These are phyloP conservation scores for Phaedon cochleariae DNA, from an alignment of 2,888 invertebrate genomes.

Conservation along the genomic window DNA sequence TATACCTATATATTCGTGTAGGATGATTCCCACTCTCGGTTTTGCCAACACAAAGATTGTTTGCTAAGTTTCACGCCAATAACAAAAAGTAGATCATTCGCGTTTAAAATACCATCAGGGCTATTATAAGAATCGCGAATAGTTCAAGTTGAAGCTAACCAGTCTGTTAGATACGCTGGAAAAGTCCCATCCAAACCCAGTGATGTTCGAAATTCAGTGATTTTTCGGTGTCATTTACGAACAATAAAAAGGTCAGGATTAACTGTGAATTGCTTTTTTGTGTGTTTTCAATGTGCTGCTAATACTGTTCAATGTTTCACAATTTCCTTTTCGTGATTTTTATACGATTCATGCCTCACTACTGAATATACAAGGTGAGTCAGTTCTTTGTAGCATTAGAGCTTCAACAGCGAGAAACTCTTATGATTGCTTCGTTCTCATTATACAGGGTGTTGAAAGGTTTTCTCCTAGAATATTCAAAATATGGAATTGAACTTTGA, in stretches of 20 bases:
- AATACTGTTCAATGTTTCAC: no score
- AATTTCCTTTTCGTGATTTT: no score
- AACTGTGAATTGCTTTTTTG: not conserved
- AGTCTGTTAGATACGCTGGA: not conserved
- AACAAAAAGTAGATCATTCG: not conserved
- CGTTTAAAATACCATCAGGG: not conserved
- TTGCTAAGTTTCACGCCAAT: not conserved
- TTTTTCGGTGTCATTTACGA: not conserved
- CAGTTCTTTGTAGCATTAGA: no score
- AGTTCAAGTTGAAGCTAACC: not conserved
- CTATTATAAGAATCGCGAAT: conserved; percentile 1
- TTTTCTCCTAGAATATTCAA: no score
- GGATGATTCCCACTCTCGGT: not conserved
- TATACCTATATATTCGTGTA: not conserved
- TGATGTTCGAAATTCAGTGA: not conserved
- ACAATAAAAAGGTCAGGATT: not conserved
- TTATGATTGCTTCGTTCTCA: no score
- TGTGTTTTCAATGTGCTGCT: not conserved
- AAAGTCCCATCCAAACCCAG: not conserved
- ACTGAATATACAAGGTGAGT: no score
- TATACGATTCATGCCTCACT: no score
- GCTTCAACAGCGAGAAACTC: no score
- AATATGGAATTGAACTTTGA: no score
- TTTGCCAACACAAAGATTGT: not conserved
- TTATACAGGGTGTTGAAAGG: no score